Evolutionary conservation across 1,140 invertebrate species (phyloP).

Genomic region (Drosophila micromelanica): DNA sequence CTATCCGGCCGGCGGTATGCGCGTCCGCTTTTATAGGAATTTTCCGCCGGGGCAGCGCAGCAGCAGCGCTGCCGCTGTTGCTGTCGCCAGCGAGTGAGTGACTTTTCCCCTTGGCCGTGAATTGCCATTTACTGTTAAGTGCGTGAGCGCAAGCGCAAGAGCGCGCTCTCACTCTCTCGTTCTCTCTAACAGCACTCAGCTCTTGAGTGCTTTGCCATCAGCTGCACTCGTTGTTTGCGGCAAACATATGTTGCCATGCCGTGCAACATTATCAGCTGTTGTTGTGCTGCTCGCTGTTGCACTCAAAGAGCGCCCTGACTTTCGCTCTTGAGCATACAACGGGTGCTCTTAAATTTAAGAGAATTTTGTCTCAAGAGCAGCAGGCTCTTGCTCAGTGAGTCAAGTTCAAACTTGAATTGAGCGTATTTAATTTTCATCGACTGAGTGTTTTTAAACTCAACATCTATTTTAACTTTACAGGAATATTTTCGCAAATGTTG

Average conservation of each 20-base stretch:
- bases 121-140: conserved; percentile 17
- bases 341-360: conserved; percentile 9
- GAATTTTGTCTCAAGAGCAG: conserved; percentile 10
- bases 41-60: conserved; percentile 62
- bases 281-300: neutral
- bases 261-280: conserved; percentile 34
- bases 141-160: neutral
- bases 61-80: conserved; percentile 3
- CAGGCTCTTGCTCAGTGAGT: neutral
- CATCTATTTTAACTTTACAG: no score
- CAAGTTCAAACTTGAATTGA: neutral
- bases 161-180: neutral
- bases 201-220: conserved; percentile 1
- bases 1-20: conserved; percentile 71
- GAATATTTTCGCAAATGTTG: no score
- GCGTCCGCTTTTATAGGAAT: conserved; percentile 71
- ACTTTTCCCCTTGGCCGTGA: conserved; percentile 78
- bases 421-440: neutral
- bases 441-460: neutral
- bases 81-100: conserved; percentile 45
- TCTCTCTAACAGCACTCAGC: neutral
- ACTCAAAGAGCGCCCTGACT: conserved; percentile 9
- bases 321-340: neutral
- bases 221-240: conserved; percentile 17
- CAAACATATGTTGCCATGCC: conserved; percentile 49